Base-by-base conservation (phyloP, 2,113 vertebrate genomes). In the Meles meles region DNA sequence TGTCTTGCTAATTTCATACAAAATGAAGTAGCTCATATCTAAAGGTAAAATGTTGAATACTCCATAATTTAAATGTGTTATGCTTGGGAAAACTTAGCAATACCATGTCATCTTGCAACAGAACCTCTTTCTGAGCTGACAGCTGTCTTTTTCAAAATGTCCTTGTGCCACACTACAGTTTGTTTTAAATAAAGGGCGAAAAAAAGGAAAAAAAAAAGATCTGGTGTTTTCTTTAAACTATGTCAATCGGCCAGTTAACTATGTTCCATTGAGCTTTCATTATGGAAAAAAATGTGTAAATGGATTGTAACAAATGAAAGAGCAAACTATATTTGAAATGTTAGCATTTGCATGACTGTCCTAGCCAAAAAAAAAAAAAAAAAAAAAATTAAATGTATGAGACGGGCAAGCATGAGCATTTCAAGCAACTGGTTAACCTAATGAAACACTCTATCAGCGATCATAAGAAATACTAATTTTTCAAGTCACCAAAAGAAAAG, bases 261-360 rank as follows among this genome's bases (percentile, higher is more conserved):
- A 67, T 49, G 49, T 87, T 93, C 74, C 55, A 87, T 14, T 90
- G 74, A 79, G 18, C 65, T 97, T 92, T 96, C 34, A 83, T 74
- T 90, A 90, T 52, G 17, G 85, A 89, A 96, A 95, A 95, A 95
- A 97, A 71, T 67, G 57, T 90, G 23, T 83, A 93, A 90, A 95
- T 77, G 44, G 37, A 87, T 88, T 91, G 92, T 87, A 92, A 92
- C 37, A 92, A 92, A 90, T 84, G 39, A 88, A 95, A 86, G 17
- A 88, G 31, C 34, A 90, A 90, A 90, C 47, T 96, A 23, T 90
- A 88, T 90, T 87, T 95, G 34, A 97, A 92, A 92, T 93, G 57
- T 52, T 93, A 92, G 23, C 69, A 96, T 94, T 93, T 95, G 83
- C 29, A 72, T 95, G 59, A 83, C 6, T 91, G 27, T 72, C 39